Base-by-base conservation (phyloP, 1,140 invertebrate genomes). In the Drosophila oshimai region DNA sequence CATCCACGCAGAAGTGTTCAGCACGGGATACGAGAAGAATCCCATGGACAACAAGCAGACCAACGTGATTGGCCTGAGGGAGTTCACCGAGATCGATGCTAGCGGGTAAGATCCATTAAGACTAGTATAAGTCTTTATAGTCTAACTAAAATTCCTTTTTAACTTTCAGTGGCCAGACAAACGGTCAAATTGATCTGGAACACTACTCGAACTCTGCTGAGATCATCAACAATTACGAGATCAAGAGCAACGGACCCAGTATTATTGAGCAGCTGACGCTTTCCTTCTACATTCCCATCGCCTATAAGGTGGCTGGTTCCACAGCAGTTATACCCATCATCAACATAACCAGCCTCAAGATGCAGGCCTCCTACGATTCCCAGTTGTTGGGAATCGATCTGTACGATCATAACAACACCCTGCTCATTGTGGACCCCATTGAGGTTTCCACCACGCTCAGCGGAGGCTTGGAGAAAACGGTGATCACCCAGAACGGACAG, bases 41-140 rank as follows among this genome's bases (percentile, higher is more conserved):
- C 61, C 71, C 6, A 33, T 13, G 4, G 76, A 92, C 46, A 92
- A 91, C 57, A 69, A 44, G 31, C 36, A 79, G 9, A 72, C 20
- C 2, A 89, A 91, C 13, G 58, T 84, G 4, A 90, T 93, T 12
- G 58, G 89, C 3, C 87, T 92, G n/a, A 75, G 74, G 26, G 72
- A 91, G 24, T 92, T 90, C 42, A 90, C 90, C 1, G 87, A 92
- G 36, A 81, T 92, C 37, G 86, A 90, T 49, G 89, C 92, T 26
- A 79, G 75, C 5, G 92, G 92, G 92, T 92, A 61, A 73, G 86
- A 71, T 24, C 4, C 6, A 2, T 6, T 3, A 6, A 17, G 10
- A 0, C 3, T 0, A 0, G 2, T 9, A n/a, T 6, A 17, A 20
- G 2, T 15, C 4, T 4, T 13, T 1, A 9, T 2, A 10, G 7